Base-by-base conservation (phyloP, 2,888 invertebrate genomes). In the Trachelus troglodyta region DNA sequence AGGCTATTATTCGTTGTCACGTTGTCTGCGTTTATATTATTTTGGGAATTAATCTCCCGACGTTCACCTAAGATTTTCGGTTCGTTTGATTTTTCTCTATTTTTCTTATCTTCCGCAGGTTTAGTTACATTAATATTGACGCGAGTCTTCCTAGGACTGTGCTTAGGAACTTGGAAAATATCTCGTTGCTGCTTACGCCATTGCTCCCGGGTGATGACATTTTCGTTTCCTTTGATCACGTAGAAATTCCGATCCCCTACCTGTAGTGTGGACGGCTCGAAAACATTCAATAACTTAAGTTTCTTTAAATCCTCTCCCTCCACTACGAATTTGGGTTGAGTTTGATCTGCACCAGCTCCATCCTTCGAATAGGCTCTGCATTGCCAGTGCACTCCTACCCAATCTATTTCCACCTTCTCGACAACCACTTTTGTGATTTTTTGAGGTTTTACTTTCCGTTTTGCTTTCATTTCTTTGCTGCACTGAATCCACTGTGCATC, bases 191-290 rank as follows among this genome's bases (percentile, higher is more conserved):
- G 90, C 75, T 90, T 92, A 69, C 92, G 94, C 98, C 98, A 98
- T 83, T 96, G 95, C 82, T 95, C 95, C 88, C 96, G 95, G 83
- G 95, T 95, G 78, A 96, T 91, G 80, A 97, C 94, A 68, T 94
- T 93, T 92, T 98, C 98, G 84, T 94, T 94, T 12, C 95, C 94
- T 79, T 94, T 94, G 84, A 97, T 94, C 79, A 95, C 95, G 89
- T 98, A 95, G 91, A 96, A 96, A 91, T 96, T 96, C 81, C 97
- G 94, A 92, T 98, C 98, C 77, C 97, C 97, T 73, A 98, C 95
- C 93, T 98, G 98, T 84, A 97, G 93, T 83, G 96, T 97, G 90
- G 96, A 96, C 71, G 97, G 96, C 90, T 97, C 96, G 87, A 97
- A 97, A 78, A 97, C 95, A 89, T 97, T 97, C 81, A 98, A 92